Conservation (phyloP, 1,140 invertebrate genomes). For the Nixonia krombeini region DNA sequence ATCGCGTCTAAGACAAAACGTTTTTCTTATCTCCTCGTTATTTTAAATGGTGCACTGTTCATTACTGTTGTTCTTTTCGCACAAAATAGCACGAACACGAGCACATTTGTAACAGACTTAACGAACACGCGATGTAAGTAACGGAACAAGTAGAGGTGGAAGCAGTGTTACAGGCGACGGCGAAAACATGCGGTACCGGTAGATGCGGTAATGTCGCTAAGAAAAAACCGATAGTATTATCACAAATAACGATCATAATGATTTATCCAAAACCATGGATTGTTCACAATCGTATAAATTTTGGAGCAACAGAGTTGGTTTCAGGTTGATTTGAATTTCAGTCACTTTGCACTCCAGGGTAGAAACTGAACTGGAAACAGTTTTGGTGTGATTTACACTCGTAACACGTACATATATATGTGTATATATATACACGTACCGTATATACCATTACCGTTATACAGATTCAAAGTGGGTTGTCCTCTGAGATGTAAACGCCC, state of each 20-base stretch:
- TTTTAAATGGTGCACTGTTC: background rate
- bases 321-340: background rate
- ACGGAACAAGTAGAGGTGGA: slow-evolving; percentile 11
- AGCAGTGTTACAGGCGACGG: background rate
- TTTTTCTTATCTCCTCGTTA: background rate
- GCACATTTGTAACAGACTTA: too few relatives aligned
- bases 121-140: background rate
- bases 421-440: slow-evolving; percentile 12
- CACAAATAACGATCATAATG: slow-evolving; percentile 2
- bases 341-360: background rate
- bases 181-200: background rate
- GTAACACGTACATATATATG: background rate
- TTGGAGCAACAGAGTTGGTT: background rate
- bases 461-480: slow-evolving; percentile 53
- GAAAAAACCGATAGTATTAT: background rate
- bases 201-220: slow-evolving; percentile 7
- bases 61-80: background rate
- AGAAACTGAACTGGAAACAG: background rate
- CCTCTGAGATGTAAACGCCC: slow-evolving; percentile 56
- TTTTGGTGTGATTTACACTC: background rate
- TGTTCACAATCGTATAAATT: background rate
- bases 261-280: background rate
- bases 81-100: background rate
- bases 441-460: slow-evolving; percentile 24
- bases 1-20: slow-evolving; percentile 5